phyloP scores from a whole-genome alignment of 2,113 vertebrate species.

The Phrynosoma platyrhinos region DNA sequence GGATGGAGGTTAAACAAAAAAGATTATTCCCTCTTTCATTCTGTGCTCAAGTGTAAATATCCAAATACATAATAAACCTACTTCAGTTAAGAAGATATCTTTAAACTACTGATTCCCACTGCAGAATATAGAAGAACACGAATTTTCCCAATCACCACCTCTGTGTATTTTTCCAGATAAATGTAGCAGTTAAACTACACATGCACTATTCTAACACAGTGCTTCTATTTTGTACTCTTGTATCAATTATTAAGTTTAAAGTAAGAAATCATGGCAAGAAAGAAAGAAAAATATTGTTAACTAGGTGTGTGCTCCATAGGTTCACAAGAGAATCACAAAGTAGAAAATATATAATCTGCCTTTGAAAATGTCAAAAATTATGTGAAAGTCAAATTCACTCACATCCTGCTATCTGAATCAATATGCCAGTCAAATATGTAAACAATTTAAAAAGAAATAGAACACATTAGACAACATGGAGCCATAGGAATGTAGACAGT shows the following conservation, averaged over 20 bases:
- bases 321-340: slow-evolving; percentile 4
- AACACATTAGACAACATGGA: slow-evolving; percentile 22
- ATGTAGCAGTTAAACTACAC: not conserved
- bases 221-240: not conserved
- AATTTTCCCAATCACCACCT: not conserved
- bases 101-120: not conserved
- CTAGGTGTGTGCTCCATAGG: not conserved
- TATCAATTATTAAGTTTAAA: not conserved
- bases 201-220: not conserved
- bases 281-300: not conserved
- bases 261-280: not conserved
- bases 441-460: slow-evolving; percentile 40
- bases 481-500: not conserved
- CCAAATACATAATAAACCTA: not conserved
- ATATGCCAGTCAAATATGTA: slow-evolving; percentile 32
- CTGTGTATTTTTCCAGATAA: not conserved
- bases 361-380: slow-evolving; percentile 48
- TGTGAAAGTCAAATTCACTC: slow-evolving; percentile 37
- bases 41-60: not conserved
- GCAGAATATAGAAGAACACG: not conserved
- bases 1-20: not conserved
- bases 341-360: slow-evolving; percentile 37
- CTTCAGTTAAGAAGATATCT: not conserved
- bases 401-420: slow-evolving; percentile 22
- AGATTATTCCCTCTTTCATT: not conserved